Evolutionary conservation across 2,888 invertebrate genomes (phyloP).

Genomic region (Hecatera dysodea): DNA sequence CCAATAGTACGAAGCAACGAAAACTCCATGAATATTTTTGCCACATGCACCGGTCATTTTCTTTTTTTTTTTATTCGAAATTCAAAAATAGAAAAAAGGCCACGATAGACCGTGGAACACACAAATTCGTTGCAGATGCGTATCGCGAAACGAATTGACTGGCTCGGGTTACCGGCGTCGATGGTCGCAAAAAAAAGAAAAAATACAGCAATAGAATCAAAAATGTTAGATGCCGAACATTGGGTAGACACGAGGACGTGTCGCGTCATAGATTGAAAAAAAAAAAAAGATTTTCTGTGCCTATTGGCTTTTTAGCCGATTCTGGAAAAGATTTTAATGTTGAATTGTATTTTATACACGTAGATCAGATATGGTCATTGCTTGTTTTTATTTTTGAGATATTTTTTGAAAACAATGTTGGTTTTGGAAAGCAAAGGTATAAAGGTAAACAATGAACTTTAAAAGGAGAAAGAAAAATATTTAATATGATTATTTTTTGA

Average conservation of each 20-base stretch:
- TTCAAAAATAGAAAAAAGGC: slow-evolving; percentile 54
- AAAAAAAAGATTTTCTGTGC: slow-evolving; percentile 3
- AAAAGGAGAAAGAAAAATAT: background rate
- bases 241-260: slow-evolving; percentile 58
- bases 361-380: background rate
- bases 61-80: slow-evolving; percentile 42
- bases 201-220: slow-evolving; percentile 69
- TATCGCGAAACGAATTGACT: slow-evolving; percentile 81
- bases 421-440: background rate
- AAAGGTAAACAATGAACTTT: background rate
- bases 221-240: slow-evolving; percentile 72
- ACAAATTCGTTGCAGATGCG: slow-evolving; percentile 75
- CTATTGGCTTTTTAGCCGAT: slow-evolving; percentile 4
- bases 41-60: slow-evolving; percentile 29
- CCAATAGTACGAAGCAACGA: slow-evolving; percentile 32
- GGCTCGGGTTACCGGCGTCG: slow-evolving; percentile 73
- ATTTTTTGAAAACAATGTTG: background rate
- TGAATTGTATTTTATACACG: background rate
- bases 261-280: slow-evolving; percentile 50
- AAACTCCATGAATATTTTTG: slow-evolving; percentile 66
- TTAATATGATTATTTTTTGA: no score
- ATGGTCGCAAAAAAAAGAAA: slow-evolving; percentile 60
- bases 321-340: background rate
- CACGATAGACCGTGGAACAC: slow-evolving; percentile 65
- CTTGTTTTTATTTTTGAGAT: background rate